Conservation (phyloP, 2,797 vertebrate genomes). For the Taeniopygia guttata region DNA sequence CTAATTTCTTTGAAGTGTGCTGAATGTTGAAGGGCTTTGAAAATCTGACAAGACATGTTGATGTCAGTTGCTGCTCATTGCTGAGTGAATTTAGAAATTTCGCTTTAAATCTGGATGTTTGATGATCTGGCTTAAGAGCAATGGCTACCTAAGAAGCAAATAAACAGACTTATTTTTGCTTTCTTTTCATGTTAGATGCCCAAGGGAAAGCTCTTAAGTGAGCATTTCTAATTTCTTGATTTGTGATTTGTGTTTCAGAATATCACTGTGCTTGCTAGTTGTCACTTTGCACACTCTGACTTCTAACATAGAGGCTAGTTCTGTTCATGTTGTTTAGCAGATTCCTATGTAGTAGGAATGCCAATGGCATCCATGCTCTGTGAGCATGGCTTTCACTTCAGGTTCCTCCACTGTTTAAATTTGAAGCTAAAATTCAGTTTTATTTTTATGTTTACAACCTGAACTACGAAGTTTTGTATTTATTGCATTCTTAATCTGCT, state of each 20-base stretch:
- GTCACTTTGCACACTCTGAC: not conserved
- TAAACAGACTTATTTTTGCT: not conserved
- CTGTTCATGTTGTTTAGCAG: not conserved
- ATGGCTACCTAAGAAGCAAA: not conserved
- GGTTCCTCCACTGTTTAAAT: not conserved
- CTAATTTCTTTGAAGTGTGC: conserved; percentile 35
- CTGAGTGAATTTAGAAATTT: not conserved
- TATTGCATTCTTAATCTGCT: not conserved
- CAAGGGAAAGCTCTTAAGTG: not conserved
- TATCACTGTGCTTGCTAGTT: not conserved
- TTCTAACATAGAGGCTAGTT: not conserved
- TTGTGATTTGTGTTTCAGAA: not conserved
- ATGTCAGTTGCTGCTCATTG: not conserved
- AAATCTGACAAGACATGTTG: not conserved
- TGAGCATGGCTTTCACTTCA: not conserved
- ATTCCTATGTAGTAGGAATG: not conserved
- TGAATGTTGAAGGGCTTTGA: not conserved
- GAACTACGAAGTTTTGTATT: not conserved
- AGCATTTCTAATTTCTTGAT: not conserved
- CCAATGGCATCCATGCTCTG: not conserved
- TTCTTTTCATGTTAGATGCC: not conserved
- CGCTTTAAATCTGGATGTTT: not conserved
- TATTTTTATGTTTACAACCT: not conserved
- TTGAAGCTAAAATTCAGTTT: not conserved
- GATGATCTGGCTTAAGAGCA: not conserved